These are phyloP conservation scores for Todus mexicanus DNA, from an alignment of 2,797 vertebrate species.

Conservation along the genomic window DNA sequence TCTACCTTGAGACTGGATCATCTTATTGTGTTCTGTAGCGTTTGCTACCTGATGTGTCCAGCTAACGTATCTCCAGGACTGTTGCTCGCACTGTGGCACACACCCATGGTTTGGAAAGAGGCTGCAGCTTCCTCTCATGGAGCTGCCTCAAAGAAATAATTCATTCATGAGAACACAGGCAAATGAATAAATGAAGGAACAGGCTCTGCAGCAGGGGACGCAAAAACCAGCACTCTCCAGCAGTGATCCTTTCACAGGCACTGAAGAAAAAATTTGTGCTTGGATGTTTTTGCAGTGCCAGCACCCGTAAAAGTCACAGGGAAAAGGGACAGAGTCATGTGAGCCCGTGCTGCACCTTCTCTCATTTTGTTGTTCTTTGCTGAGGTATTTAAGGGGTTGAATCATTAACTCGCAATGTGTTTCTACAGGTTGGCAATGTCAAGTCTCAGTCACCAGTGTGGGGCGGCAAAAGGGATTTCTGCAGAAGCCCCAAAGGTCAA, in stretches of 20 bases:
- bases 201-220: not conserved
- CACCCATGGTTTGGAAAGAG: not conserved
- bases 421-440: slow-evolving; percentile 26
- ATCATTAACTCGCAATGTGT: slow-evolving; percentile 46
- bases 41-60: not conserved
- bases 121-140: not conserved
- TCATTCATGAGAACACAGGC: not conserved
- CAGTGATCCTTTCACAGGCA: not conserved
- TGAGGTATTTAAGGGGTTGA: slow-evolving; percentile 11
- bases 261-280: not conserved
- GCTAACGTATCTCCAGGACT: not conserved
- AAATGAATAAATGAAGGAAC: not conserved
- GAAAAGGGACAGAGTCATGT: slow-evolving; percentile 21
- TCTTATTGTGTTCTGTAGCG: not conserved
- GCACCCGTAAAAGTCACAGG: not conserved
- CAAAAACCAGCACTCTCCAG: not conserved
- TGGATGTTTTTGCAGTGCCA: not conserved
- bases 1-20: not conserved
- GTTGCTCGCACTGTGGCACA: not conserved
- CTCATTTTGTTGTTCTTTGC: not conserved
- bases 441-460: not conserved
- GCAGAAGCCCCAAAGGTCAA: not conserved
- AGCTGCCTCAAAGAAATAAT: not conserved
- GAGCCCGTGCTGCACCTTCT: not conserved
- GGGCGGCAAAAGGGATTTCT: not conserved